A percentile compares a stretch with the other conserved stretches of the same genome.
Conservation (phyloP, 2,113 vertebrate genomes). For the Ameiurus melas region DNA sequence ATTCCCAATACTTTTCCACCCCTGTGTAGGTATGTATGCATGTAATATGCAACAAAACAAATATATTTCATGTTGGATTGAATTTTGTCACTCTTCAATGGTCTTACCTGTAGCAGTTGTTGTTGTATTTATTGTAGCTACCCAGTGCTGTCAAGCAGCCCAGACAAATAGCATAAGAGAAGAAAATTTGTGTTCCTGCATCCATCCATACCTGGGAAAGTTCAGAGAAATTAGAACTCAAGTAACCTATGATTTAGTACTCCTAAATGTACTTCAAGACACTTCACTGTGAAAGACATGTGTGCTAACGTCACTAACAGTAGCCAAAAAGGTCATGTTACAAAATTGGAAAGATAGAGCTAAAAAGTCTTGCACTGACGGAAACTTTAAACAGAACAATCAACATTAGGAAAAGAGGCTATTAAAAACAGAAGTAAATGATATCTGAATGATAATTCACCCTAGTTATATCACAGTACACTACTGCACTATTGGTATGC, state of each 20-base stretch:
- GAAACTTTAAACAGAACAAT: neutral
- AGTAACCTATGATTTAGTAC: neutral
- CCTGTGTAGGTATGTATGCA: neutral
- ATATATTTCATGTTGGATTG: neutral
- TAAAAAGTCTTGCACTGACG: neutral
- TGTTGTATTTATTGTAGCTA: constrained; percentile 96
- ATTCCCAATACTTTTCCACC: neutral
- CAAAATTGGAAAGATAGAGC: neutral
- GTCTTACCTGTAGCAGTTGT: constrained; percentile 93
- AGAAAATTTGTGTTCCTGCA: constrained; percentile 97
- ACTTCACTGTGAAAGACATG: neutral
- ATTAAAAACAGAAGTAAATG: neutral
- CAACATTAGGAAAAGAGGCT: neutral
- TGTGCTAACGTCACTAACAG: neutral
- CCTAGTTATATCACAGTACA: neutral
- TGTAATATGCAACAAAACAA: neutral
- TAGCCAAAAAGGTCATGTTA: neutral
- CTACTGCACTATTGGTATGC: neutral
- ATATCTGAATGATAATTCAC: neutral
- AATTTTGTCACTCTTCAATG: neutral
- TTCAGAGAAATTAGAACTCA: constrained; percentile 4
- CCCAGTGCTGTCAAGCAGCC: constrained; percentile 93
- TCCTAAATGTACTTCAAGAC: neutral
- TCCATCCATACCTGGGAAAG: constrained; percentile 94
- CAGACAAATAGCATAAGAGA: constrained; percentile 93